phyloP scores from a whole-genome alignment of 2,797 vertebrate species.

The Sebastes trivittatus region DNA sequence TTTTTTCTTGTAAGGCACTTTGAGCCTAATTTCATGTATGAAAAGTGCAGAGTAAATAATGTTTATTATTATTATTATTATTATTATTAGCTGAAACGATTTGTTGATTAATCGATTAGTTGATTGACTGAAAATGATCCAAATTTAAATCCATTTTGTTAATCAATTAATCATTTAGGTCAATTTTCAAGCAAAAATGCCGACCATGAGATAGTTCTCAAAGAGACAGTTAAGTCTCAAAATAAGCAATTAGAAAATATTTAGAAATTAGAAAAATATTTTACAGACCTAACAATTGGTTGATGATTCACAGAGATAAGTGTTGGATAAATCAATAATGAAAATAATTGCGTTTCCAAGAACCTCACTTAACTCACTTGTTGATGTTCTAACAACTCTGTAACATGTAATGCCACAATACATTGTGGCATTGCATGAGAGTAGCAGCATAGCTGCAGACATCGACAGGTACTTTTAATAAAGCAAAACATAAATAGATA shows the following conservation, averaged over 20 bases:
- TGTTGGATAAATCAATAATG: not conserved
- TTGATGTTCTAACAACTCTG: not conserved
- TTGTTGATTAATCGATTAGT: not conserved
- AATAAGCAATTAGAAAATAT: not conserved
- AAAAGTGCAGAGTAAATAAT: rapidly evolving
- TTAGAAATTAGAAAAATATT: not conserved
- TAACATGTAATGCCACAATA: not conserved
- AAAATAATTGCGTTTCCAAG: not conserved
- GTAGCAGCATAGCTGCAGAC: not conserved
- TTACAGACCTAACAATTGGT: not conserved
- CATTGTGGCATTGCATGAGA: not conserved
- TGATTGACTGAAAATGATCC: not conserved
- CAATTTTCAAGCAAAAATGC: not conserved
- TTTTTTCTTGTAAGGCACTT: no score
- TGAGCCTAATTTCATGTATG: no score
- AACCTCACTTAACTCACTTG: not conserved
- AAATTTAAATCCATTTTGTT: not conserved
- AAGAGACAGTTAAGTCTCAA: not conserved
- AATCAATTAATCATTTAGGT: not conserved
- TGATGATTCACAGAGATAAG: not conserved
- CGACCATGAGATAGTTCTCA: not conserved
- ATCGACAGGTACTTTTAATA: not conserved
- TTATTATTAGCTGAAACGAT: not conserved
- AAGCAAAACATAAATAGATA: not conserved
- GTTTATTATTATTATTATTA: no score